Base-by-base conservation (phyloP, 2,113 vertebrate genomes). In the Ciconia maguari region DNA sequence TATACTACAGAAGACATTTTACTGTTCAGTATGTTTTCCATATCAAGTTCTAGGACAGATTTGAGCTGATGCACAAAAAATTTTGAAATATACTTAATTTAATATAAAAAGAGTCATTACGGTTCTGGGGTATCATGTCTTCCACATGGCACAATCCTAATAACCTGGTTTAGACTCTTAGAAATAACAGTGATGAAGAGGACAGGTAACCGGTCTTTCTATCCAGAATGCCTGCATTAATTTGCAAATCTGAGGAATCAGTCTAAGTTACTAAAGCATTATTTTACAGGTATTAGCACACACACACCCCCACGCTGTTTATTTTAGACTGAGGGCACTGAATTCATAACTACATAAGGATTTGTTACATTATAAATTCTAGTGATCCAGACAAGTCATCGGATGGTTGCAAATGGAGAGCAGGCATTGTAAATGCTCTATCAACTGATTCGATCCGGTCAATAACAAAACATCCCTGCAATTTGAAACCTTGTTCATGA, bases 391-490 rank as follows among this genome's bases (percentile, higher is more conserved):
- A 61, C 0, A 9, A 71, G 7, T 54, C 42, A 68, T 12, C 2
- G 6, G 26, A 61, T 13, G 10, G 6, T 42, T 87, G 52, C 26
- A 75, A 66, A 68, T 3, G 6, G 52, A 76, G 21, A 74, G 19
- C 13, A 52, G 55, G 17, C 32, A 20, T 32, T 26, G 7, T 29
- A 77, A 93, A 49, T n/a, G 13, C 7, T 82, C 36, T 49, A 8
- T 57, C 57, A 69, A 44, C 27, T 22, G 22, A 32, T 76, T 34
- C 2, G 0, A 3, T 87, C 52, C 0, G 0, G 19, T 57, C 60
- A 24, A 26, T 68, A 89, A 75, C 1, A 21, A 60, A 89, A 71
- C 1, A 4, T 29, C 24, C 38, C 11, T 89, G 72, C 29, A 71
- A 29, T 44, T 15, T 90, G 83, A 92, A 82, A 55, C 22, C 21